Percentiles rank a stretch among this genome's conserved stretches.
Evolutionary conservation across 2,113 vertebrate genomes (phyloP).

Genomic region (Bambusicola thoracicus): DNA sequence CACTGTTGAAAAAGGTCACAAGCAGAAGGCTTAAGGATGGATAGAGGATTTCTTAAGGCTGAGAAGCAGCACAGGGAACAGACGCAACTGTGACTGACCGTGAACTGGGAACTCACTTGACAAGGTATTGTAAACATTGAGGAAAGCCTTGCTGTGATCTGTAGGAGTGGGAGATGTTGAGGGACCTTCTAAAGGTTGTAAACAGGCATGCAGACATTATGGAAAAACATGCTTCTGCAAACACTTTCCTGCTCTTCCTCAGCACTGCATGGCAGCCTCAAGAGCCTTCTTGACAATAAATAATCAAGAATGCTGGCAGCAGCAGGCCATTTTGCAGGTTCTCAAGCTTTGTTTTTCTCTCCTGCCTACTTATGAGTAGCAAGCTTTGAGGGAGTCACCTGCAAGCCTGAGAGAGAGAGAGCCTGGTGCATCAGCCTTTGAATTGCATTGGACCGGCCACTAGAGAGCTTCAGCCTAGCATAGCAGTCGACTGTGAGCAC

Average conservation of each 20-base stretch:
- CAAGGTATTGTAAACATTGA: background rate
- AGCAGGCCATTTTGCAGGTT: background rate
- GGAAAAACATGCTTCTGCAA: background rate
- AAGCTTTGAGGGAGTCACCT: background rate
- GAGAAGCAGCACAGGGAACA: background rate
- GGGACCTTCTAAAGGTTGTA: background rate
- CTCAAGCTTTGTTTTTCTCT: background rate
- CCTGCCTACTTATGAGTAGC: background rate
- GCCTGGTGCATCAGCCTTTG: background rate
- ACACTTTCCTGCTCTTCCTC: background rate
- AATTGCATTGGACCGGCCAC: background rate
- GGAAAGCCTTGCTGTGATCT: background rate
- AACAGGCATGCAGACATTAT: background rate
- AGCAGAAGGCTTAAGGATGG: background rate
- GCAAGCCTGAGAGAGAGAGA: background rate
- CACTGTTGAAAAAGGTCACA: background rate
- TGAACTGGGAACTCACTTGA: constrained; percentile 11
- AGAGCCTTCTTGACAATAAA: background rate
- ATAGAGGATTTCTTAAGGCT: constrained; percentile 5
- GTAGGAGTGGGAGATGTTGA: background rate
- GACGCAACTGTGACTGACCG: background rate
- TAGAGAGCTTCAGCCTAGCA: background rate
- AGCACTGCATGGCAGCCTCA: background rate
- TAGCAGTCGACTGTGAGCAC: background rate
- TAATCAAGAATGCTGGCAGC: background rate